These are phyloP conservation scores for Eupeodes latifasciatus DNA, from an alignment of 2,888 invertebrate genomes.

Conservation along the genomic window DNA sequence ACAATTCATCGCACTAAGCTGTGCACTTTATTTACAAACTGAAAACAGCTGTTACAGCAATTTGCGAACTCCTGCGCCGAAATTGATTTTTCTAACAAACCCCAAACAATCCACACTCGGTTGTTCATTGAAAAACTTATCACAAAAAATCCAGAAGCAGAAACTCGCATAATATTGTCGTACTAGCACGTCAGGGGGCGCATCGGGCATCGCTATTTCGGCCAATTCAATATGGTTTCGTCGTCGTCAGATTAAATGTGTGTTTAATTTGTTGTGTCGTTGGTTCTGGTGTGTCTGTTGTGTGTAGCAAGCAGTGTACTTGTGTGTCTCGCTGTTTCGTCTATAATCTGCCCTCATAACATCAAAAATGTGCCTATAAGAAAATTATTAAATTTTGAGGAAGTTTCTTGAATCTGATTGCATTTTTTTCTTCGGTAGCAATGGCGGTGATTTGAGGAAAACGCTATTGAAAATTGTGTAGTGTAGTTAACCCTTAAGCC, in stretches of 20 bases:
- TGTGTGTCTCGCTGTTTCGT: slow-evolving; percentile 9
- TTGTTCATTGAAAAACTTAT: slow-evolving; percentile 37
- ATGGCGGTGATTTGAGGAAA: slow-evolving; percentile 22
- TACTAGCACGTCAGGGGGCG: slow-evolving; percentile 14
- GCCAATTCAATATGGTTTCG: slow-evolving; percentile 8
- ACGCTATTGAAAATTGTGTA: background rate
- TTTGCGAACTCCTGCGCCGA: slow-evolving; percentile 77
- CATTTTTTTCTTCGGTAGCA: background rate
- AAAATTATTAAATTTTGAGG: background rate
- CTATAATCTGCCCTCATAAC: slow-evolving; percentile 4
- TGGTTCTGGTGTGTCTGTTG: slow-evolving; percentile 16
- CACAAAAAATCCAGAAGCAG: slow-evolving; percentile 16
- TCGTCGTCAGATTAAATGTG: slow-evolving; percentile 47
- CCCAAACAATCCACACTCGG: slow-evolving; percentile 41
- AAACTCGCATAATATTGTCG: background rate
- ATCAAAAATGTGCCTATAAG: slow-evolving; percentile 7
- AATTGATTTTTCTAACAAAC: slow-evolving; percentile 77
- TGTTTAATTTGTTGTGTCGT: slow-evolving; percentile 40
- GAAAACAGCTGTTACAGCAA: slow-evolving; percentile 77
- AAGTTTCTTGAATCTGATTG: background rate
- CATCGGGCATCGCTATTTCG: slow-evolving; percentile 40
- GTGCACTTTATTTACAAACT: slow-evolving; percentile 72
- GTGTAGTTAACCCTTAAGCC: slow-evolving; percentile 21
- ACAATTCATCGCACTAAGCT: slow-evolving; percentile 45
- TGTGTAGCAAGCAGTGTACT: slow-evolving; percentile 13